Percentiles rank a stretch among this genome's conserved stretches.
These are phyloP conservation scores for Pteromalus puparum DNA, from an alignment of 1,140 invertebrate species.

Conservation along the genomic window DNA sequence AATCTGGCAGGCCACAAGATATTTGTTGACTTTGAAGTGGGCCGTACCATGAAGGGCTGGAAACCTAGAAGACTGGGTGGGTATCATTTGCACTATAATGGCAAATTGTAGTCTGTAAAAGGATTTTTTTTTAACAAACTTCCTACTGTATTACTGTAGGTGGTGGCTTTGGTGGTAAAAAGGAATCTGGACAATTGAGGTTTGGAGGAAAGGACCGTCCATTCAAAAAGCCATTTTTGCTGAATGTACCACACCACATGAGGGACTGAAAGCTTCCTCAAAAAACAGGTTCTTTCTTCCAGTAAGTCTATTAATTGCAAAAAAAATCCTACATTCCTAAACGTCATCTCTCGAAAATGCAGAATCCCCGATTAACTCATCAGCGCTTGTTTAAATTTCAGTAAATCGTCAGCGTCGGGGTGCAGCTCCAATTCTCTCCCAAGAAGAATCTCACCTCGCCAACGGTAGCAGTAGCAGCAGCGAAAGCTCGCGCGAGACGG, in stretches of 20 bases:
- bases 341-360: too few relatives aligned
- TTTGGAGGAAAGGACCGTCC: constrained; percentile 89
- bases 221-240: constrained; percentile 81
- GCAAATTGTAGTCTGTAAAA: neutral
- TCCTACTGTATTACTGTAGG: constrained; percentile 70
- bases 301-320: too few relatives aligned
- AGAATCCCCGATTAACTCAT: too few relatives aligned
- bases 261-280: neutral
- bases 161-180: constrained; percentile 91
- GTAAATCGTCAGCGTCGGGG: too few relatives aligned
- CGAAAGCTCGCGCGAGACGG: neutral
- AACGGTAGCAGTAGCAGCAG: neutral
- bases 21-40: constrained; percentile 83
- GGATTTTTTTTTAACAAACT: constrained; percentile 28
- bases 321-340: too few relatives aligned
- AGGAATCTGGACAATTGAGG: constrained; percentile 90
- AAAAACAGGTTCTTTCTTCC: too few relatives aligned
- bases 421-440: too few relatives aligned
- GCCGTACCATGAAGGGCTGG: constrained; percentile 84
- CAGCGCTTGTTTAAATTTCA: too few relatives aligned
- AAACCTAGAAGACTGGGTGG: constrained; percentile 86
- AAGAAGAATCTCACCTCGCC: too few relatives aligned
- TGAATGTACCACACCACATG: constrained; percentile 15
- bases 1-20: constrained; percentile 79
- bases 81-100: neutral